These are phyloP conservation scores for Dromiciops gliroides DNA, from an alignment of 2,113 vertebrate species.

Conservation along the genomic window DNA sequence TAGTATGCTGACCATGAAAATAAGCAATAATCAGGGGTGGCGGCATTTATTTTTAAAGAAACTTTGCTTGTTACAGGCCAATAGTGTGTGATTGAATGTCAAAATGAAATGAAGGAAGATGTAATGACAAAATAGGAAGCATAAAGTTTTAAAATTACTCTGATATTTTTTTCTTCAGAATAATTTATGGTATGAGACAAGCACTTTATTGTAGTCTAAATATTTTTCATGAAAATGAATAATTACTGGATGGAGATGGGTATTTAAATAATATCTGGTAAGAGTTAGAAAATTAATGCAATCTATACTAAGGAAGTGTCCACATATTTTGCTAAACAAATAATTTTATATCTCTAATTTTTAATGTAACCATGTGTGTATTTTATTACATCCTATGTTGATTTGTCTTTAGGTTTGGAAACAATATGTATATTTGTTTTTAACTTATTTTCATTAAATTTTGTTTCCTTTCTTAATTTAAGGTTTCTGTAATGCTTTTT, in stretches of 20 bases:
- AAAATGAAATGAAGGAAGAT: constrained; percentile 14
- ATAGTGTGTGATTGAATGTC: constrained; percentile 4
- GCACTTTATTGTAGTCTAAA: constrained; percentile 53
- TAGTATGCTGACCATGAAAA: neutral
- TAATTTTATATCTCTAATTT: constrained; percentile 1
- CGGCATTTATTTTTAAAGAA: constrained; percentile 15
- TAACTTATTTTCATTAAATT: constrained; percentile 51
- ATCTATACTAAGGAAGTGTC: constrained; percentile 54
- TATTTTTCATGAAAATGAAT: constrained; percentile 57
- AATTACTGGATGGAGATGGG: constrained; percentile 24
- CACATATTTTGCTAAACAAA: constrained; percentile 59
- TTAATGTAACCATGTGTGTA: constrained; percentile 37
- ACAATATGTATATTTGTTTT: constrained; percentile 40
- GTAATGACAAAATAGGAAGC: constrained; percentile 3
- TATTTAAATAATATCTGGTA: constrained; percentile 20
- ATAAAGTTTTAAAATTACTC: neutral
- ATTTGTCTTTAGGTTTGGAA: constrained; percentile 53
- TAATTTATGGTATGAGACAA: constrained; percentile 16
- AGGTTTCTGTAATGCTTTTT: neutral
- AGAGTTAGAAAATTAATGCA: constrained; percentile 27
- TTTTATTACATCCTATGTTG: constrained; percentile 54
- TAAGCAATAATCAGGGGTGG: neutral
- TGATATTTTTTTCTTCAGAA: neutral
- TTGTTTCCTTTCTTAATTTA: constrained; percentile 24
- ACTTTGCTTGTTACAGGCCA: neutral